Conservation (phyloP, 2,888 invertebrate species). For the Dilophus febrilis region DNA sequence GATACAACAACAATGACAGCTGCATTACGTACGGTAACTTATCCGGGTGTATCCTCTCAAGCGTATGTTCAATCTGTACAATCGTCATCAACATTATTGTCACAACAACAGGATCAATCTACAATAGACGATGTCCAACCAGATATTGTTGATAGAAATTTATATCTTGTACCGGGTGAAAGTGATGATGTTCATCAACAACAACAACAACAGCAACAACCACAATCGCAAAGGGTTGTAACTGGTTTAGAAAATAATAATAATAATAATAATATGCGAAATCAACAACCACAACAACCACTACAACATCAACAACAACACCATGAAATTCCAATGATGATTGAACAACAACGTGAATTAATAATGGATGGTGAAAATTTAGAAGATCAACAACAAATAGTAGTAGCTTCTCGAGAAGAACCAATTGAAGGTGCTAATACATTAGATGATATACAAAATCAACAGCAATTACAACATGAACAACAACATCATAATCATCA, state of each 20-base stretch:
- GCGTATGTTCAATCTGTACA: too few relatives aligned
- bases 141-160: constrained; percentile 18
- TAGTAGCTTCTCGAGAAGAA: constrained; percentile 32
- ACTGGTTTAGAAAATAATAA: too few relatives aligned
- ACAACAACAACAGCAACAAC: not conserved
- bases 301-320: constrained; percentile 24
- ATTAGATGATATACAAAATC: constrained; percentile 17
- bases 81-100: not conserved
- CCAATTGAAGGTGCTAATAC: constrained; percentile 34
- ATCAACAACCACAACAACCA: constrained; percentile 1
- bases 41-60: not conserved
- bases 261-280: too few relatives aligned
- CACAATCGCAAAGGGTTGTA: constrained; percentile 18
- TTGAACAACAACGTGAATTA: constrained; percentile 33
- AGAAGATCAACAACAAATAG: constrained; percentile 21
- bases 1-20: constrained; percentile 18
- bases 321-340: constrained; percentile 9
- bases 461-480: too few relatives aligned
- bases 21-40: constrained; percentile 7
- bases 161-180: constrained; percentile 23
- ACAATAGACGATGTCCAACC: too few relatives aligned
- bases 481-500: constrained; percentile 1
- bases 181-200: constrained; percentile 13
- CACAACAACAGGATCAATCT: not conserved
- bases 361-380: constrained; percentile 42